Evolutionary conservation across 2,113 vertebrate species (phyloP).

Genomic region (Sylvietta virens): DNA sequence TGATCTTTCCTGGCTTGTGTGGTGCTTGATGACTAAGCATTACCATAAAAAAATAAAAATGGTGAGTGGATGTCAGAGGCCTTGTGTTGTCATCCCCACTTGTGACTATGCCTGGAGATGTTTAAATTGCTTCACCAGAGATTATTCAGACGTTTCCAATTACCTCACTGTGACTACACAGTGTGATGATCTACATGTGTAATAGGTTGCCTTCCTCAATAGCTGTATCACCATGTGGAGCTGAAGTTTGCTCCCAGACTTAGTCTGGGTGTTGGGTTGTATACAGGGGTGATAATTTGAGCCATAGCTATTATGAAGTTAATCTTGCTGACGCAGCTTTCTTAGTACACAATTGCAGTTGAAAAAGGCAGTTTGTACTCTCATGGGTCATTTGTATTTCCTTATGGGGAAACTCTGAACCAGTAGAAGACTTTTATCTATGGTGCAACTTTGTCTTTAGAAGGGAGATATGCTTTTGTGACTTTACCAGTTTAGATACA

Average conservation of each 20-base stretch:
- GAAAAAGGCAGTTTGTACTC: neutral
- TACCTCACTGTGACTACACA: neutral
- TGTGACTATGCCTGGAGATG: neutral
- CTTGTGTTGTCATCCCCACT: neutral
- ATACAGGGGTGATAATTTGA: neutral
- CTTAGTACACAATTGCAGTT: neutral
- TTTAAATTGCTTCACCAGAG: slow-evolving; percentile 32
- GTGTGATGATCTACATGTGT: neutral
- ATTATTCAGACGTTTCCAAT: neutral
- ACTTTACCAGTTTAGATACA: neutral
- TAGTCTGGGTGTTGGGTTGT: neutral
- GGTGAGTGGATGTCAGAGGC: neutral
- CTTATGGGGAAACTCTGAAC: neutral
- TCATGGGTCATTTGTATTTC: neutral
- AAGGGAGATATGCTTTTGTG: fast-evolving
- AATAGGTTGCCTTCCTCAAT: neutral
- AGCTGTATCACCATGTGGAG: neutral
- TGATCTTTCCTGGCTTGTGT: neutral
- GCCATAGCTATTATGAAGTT: neutral
- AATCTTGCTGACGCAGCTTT: neutral
- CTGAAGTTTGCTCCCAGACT: neutral
- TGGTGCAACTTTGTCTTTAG: neutral
- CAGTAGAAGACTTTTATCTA: neutral
- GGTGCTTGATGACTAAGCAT: slow-evolving; percentile 14
- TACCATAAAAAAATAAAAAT: neutral